Base-by-base conservation (phyloP, 2,113 vertebrate species). In the Hippocampus comes region DNA sequence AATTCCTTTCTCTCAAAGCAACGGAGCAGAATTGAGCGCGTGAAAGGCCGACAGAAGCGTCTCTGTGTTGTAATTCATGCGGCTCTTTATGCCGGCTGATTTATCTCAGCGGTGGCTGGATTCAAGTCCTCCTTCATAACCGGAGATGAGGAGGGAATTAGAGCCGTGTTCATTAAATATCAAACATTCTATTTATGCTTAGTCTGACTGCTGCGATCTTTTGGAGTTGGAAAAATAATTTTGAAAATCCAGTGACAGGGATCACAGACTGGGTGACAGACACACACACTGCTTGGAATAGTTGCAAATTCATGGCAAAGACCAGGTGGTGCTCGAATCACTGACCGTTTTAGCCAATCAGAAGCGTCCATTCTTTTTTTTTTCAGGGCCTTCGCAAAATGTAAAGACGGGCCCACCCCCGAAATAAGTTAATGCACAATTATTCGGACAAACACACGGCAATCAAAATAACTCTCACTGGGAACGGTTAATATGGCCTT, bases 21-120 rank as follows among this genome's bases (percentile, higher is more conserved):
- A 80, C 82, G 73, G 73, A 83, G 80, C 65, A 78, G 82, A 86
- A 82, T 81, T 79, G 64, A 81, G 82, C 76, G 78, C 78, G 78
- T 85, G 86, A 86, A 81, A 87, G 84, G 86, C 87, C 78, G 81
- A 83, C 49, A 78, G 74, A 86, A 88, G 89, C 81, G 86, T 90
- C 80, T 84, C 75, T 72, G 64, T 80, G 85, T 82, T 68, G 42
- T 77, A 85, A 89, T 87, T 89, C 84, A 73, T 66, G 79, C 70
- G 27, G 74, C 77, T 87, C 77, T 84, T 78, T 81, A 79, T 80
- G 79, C 79, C 72, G 71, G 71, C 73, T 80, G 76, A 80, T 86
- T 85, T 75, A 87, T 91, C 84, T 83, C 84, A 84, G 79, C 82
- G 82, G 82, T 83, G 81, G 80, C 84, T 73, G 78, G 81, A 85